A percentile compares a stretch with the other conserved stretches of the same genome.
These are phyloP conservation scores for Leptoclinus maculatus DNA, from an alignment of 2,797 vertebrate species.

Conservation along the genomic window DNA sequence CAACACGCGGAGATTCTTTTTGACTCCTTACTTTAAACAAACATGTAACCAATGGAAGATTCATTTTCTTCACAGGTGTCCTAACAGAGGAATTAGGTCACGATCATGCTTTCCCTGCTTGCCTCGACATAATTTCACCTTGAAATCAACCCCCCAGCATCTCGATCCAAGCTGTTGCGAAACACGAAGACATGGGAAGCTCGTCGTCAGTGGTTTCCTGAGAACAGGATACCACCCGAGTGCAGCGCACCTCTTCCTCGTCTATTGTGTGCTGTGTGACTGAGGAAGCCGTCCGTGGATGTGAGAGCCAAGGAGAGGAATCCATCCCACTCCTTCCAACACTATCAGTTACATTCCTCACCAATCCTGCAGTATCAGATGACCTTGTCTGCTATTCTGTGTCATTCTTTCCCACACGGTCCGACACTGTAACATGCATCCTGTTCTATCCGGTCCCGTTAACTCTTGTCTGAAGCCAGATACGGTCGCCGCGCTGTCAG, in stretches of 20 bases:
- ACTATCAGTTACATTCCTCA: conserved; percentile 78
- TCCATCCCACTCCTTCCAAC: conserved; percentile 69
- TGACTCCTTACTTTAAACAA: conserved; percentile 24
- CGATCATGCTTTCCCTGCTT: conserved; percentile 1
- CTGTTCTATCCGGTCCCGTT: conserved; percentile 31
- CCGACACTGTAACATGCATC: conserved; percentile 46
- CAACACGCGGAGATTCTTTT: conserved; percentile 49
- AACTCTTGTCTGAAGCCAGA: conserved; percentile 18
- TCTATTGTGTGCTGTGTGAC: conserved; percentile 76
- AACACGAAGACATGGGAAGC: conserved; percentile 74
- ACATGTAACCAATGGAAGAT: background rate
- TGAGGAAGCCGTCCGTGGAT: conserved; percentile 68
- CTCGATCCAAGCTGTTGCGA: conserved; percentile 36
- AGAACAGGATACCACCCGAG: conserved; percentile 71
- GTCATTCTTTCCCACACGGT: conserved; percentile 75
- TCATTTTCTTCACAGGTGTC: conserved; percentile 28
- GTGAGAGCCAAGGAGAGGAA: conserved; percentile 71
- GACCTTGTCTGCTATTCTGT: conserved; percentile 70
- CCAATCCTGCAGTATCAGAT: conserved; percentile 72
- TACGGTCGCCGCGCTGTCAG: conserved; percentile 12
- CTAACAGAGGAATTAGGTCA: conserved; percentile 16
- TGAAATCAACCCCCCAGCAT: conserved; percentile 24
- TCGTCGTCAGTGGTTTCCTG: conserved; percentile 56
- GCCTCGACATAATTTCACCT: conserved; percentile 1
- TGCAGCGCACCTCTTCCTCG: conserved; percentile 63